Conservation (phyloP, 2,113 vertebrate species). For the Triplophysa rosa region DNA sequence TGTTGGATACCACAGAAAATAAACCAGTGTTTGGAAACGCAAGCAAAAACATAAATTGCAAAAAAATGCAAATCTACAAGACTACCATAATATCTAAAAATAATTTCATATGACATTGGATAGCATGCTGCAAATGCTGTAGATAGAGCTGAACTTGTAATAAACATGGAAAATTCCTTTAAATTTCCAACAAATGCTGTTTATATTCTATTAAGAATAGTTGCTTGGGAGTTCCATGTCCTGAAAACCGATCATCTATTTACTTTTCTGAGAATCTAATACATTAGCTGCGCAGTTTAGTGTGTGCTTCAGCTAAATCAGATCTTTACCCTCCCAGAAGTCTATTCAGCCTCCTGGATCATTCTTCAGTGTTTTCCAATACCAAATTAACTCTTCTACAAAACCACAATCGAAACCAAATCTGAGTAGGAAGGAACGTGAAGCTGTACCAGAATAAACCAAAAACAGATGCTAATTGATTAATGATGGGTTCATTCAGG, state of each 20-base stretch:
- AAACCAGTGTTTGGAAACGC: too few species aligned
- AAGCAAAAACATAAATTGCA: not conserved
- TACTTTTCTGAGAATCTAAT: slow-evolving; percentile 23
- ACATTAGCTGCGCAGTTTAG: slow-evolving; percentile 20
- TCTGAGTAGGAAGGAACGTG: slow-evolving; percentile 22
- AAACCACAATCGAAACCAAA: slow-evolving; percentile 23
- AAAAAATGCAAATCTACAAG: not conserved
- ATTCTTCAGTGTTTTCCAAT: slow-evolving; percentile 27
- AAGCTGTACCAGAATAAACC: slow-evolving; percentile 28
- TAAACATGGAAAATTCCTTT: not conserved
- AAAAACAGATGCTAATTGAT: slow-evolving; percentile 50
- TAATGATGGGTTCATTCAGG: slow-evolving; percentile 20
- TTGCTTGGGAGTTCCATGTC: slow-evolving; percentile 7
- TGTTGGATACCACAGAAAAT: too few species aligned
- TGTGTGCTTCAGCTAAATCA: slow-evolving; percentile 3
- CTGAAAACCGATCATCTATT: slow-evolving; percentile 20
- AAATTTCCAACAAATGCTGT: not conserved
- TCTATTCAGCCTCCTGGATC: slow-evolving; percentile 5
- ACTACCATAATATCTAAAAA: not conserved
- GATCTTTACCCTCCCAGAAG: slow-evolving; percentile 25
- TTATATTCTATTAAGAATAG: slow-evolving; percentile 29
- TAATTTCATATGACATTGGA: not conserved
- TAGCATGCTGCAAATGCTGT: not conserved
- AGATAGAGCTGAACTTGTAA: not conserved
- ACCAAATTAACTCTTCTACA: slow-evolving; percentile 18